A percentile compares a stretch with the other conserved stretches of the same genome.
Evolutionary conservation across 2,888 invertebrate genomes (phyloP).

Genomic region (Myopa tessellatipennis): DNA sequence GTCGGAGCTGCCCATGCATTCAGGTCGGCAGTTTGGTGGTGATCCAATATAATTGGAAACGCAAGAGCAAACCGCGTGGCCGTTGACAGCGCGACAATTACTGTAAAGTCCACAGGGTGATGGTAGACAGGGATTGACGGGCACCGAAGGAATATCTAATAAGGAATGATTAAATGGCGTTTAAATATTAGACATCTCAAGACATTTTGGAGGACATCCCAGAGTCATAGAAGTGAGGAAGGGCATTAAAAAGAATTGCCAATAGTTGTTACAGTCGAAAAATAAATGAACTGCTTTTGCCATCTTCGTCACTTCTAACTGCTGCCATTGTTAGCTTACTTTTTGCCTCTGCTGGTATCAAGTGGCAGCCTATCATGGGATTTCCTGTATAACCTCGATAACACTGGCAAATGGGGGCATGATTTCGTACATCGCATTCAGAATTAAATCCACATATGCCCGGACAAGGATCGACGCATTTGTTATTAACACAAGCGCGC

Average conservation of each 20-base stretch:
- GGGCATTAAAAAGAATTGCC: background rate
- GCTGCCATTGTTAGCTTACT: conserved; percentile 59
- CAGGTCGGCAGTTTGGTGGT: conserved; percentile 82
- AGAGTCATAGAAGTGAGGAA: background rate
- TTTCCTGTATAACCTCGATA: conserved; percentile 73
- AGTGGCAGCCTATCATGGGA: conserved; percentile 70
- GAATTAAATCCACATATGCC: conserved; percentile 87
- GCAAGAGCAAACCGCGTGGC: conserved; percentile 85
- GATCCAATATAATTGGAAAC: conserved; percentile 81
- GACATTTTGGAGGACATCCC: no score
- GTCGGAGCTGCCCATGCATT: conserved; percentile 85
- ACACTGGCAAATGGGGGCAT: conserved; percentile 76
- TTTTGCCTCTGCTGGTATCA: conserved; percentile 54
- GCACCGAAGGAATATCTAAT: conserved; percentile 61
- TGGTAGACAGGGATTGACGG: conserved; percentile 72
- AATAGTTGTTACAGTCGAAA: background rate
- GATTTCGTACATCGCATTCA: conserved; percentile 76
- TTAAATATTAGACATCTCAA: background rate
- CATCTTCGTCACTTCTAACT: background rate
- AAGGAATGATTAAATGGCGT: background rate
- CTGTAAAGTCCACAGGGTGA: conserved; percentile 86
- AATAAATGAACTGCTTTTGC: background rate
- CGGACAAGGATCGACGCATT: conserved; percentile 86
- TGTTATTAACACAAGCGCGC: conserved; percentile 77
- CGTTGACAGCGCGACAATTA: conserved; percentile 78